Base-by-base conservation (phyloP, 1,140 invertebrate species). In the Meloidogyne floridensis region DNA sequence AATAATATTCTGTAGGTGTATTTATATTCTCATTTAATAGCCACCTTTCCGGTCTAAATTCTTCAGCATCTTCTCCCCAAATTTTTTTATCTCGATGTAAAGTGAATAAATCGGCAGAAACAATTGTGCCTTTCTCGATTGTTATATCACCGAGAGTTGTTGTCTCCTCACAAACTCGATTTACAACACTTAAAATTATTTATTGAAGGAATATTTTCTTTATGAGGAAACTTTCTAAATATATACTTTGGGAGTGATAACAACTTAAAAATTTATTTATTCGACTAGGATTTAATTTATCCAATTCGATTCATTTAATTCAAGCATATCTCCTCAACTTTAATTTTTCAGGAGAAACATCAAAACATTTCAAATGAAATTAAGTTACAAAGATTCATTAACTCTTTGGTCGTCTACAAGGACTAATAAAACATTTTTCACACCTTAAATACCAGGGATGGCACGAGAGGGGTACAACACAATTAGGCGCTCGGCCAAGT, bases 1-100 rank as follows among this genome's bases (percentile, higher is more conserved):
- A 78, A 20, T 18, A 69, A 3, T 3, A 53, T 10, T 6, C 3
- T 51, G 56, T 6, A 74, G 18, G 5, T 65, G 15, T 65, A 65
- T n/a, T 65, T 6, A n/a, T 65, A 65, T 65, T 65, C n/a, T 65
- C 59, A 7, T 65, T n/a, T n/a, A 80, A 18, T 69, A 51, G n/a
- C 56, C 51, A 85, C 70, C 85, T 79, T 69, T 86, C 85, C 10
- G 85, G 85, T 15, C 53, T 47, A 77, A 86, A 86, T 72, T 87
- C 43, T 32, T 86, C 65, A 18, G 83, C 80, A 72, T 87, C 75
- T 32, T 86, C 83, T 18, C 84, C 85, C 86, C 86, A 86, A 11
- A 82, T 59, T 15, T 65, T 42, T 43, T 81, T 87, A 74, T 87
- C 79, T 42, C 56, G 51, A 73, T 86, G 85, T 47, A 86, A n/a